These are phyloP conservation scores for Platycercus adscitus DNA, from an alignment of 2,113 vertebrate species.

Conservation along the genomic window DNA sequence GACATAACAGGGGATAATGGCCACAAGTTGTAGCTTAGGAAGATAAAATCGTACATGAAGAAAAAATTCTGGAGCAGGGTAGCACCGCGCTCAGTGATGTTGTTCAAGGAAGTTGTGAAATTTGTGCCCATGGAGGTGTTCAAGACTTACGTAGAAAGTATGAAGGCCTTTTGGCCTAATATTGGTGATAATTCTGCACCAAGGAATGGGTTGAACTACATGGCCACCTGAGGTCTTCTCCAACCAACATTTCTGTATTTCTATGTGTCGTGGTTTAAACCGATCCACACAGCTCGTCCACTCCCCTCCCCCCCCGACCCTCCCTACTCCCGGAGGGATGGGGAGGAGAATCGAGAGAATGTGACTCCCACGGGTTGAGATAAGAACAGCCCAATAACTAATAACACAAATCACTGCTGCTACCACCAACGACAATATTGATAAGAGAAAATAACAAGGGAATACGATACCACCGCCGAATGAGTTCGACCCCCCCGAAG, in stretches of 20 bases:
- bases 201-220: neutral
- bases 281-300: too few relatives aligned
- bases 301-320: too few relatives aligned
- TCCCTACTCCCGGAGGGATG: too few relatives aligned
- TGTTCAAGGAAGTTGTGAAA: neutral
- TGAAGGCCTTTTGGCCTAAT: neutral
- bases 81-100: accelerated
- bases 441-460: too few relatives aligned
- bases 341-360: too few relatives aligned
- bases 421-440: too few relatives aligned
- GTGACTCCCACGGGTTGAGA: too few relatives aligned
- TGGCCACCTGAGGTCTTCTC: neutral
- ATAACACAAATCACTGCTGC: too few relatives aligned
- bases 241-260: neutral
- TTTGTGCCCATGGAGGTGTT: neutral
- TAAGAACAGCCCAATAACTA: too few relatives aligned
- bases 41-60: neutral
- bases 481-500: too few relatives aligned
- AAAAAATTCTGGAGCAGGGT: neutral
- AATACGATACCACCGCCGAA: too few relatives aligned
- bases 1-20: neutral
- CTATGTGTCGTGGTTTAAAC: too few relatives aligned
- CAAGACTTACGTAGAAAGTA: neutral
- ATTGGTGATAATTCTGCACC: neutral
- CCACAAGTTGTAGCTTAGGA: neutral